Conservation (phyloP, 2,888 invertebrate genomes). For the Phengaris arion region DNA sequence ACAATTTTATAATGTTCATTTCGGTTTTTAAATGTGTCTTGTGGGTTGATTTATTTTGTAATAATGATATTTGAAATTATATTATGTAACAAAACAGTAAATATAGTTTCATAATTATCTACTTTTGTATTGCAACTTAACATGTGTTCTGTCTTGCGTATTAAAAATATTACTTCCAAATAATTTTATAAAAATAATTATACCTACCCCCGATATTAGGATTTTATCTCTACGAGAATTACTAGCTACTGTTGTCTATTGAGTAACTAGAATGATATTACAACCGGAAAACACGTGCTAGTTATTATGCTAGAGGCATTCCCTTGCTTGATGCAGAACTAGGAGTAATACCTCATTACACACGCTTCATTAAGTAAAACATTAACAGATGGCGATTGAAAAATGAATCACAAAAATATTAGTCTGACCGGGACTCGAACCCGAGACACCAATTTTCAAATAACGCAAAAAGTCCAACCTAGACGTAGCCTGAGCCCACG, state of each 20-base stretch:
- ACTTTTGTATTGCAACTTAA: not conserved
- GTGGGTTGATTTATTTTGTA: not conserved
- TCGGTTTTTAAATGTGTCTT: not conserved
- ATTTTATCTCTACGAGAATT: not conserved
- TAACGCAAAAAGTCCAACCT: too few species aligned
- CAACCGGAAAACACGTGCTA: not conserved
- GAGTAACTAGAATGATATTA: not conserved
- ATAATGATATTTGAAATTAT: not conserved
- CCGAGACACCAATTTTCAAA: too few species aligned
- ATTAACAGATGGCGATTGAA: too few species aligned
- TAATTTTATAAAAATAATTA: not conserved
- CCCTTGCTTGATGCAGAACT: not conserved
- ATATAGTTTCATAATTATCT: not conserved
- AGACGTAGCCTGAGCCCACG: too few species aligned
- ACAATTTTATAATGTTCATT: constrained; percentile 12
- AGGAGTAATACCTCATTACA: too few species aligned
- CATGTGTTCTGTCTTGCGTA: not conserved
- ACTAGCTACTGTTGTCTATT: not conserved
- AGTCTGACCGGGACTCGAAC: too few species aligned
- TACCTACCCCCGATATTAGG: not conserved
- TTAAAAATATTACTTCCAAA: not conserved
- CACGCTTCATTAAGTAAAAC: too few species aligned
- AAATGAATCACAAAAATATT: too few species aligned
- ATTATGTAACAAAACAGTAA: not conserved
- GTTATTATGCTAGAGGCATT: not conserved